Evolutionary conservation across 2,888 invertebrate genomes (phyloP), one percentile per base, ranked within the genome.

Genomic region (Erebia palarica): DNA sequence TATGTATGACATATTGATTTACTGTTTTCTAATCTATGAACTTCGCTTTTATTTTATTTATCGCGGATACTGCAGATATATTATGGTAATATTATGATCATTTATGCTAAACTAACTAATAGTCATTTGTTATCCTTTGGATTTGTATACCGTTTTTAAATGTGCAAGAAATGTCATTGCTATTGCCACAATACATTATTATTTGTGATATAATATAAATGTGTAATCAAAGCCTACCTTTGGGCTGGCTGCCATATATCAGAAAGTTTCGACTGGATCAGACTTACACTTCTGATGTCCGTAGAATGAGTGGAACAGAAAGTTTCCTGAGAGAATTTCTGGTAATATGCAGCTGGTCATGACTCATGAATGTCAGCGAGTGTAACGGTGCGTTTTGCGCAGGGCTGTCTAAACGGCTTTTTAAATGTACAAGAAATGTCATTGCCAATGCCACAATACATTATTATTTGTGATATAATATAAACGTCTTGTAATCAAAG

Each of bases 381-480:
- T 21, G 21, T 21, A 21, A 21, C 3, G 21, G 16, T 16, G 53
- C 27, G 58, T 58, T 63, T 27, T 61, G 66, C 69, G 55, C 74
- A 81, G 81, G 80, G 79, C 55, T 78, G 77, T 70, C 79, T 79
- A 60, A 88, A 87, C 69, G 88, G 86, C 58, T 51, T 13, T 14
- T n/a, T 16, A 16, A 16, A 53, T 53, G 7, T 5, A 53, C n/a
- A 7, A 16, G 5, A 7, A 53, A 9, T 58, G 27, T 14, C 16
- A n/a, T 27, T 27, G 0, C 4, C 1, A 27, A 5, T 21, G 13
- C 57, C 27, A 27, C 27, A 36, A 27, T 14, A 11, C 7, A 58
- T 58, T 1, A 21, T 57, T 13, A 57, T 27, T 58, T 27, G 58
- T 58, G 58, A 58, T 27, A 58, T n/a, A n/a, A n/a, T 58, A 58